Evolutionary conservation across 2,888 invertebrate genomes (phyloP), one percentile per base, ranked within the genome.

Genomic region (Orthosia incerta): DNA sequence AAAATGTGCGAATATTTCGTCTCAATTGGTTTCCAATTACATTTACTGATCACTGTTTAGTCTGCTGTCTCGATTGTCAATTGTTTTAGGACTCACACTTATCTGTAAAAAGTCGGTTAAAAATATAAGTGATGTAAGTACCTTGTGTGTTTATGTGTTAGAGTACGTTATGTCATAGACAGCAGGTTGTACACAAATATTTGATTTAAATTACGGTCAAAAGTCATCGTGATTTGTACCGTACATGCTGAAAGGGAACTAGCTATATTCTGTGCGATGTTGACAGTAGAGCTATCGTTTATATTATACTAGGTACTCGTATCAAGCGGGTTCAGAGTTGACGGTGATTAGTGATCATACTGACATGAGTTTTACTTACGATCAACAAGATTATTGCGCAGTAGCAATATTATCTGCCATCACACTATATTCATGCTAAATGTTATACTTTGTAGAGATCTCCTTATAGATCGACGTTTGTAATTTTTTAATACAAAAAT

Each of bases 351-450:
- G 51, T 31, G 18, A 53, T 61, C 39, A 53, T 51, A 31, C 23
- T 71, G 57, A 78, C 45, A 55, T 50, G 9, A 39, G 55, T 26
- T 64, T 68, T 51, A 64, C 56, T 51, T 50, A 23, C 26, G 46
- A 60, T 56, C 26, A 39, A 64, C 45, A 55, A 57, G 50, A 60
- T 68, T 64, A 72, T 57, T 82, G 67, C 79, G 79, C 72, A 82
- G 56, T 11, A 48, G 16, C 23, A 18, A n/a, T 56, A 50, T 16
- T 13, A 73, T 5, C 66, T 46, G 3, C 3, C 9, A 15, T 31
- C 16, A 12, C 23, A 26, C 15, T 60, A 66, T 51, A 31, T 23
- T 55, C 16, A 16, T n/a, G 23, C 18, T 9, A 18, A 48, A 23
- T 45, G 15, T 64, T 26, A 46, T 26, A 26, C 18, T 15, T n/a